Percentiles rank a stretch among this genome's conserved stretches.
These are phyloP conservation scores for Cladopsammia gracilis DNA, from an alignment of 64 coral and sea anemone species.

Conservation along the genomic window DNA sequence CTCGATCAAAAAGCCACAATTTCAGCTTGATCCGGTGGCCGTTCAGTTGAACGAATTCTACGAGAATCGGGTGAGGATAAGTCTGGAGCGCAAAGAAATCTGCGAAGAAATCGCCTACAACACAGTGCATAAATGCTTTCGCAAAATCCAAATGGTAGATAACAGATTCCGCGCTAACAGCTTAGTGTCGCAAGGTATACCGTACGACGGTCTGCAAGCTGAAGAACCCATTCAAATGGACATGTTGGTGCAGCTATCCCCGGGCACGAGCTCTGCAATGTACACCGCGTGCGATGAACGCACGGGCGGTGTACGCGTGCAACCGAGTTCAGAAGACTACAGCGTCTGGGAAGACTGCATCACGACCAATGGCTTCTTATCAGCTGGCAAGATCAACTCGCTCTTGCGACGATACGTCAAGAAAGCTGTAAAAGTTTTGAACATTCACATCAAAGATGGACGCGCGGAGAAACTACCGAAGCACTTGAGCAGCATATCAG, in stretches of 20 bases:
- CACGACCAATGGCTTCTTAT: constrained; percentile 88
- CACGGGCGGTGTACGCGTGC: constrained; percentile 76
- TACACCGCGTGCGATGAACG: constrained; percentile 80
- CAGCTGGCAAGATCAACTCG: constrained; percentile 87
- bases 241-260: constrained; percentile 92
- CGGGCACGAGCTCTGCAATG: constrained; percentile 86
- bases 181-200: constrained; percentile 93
- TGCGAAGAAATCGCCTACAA: constrained; percentile 98
- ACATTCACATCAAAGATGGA: constrained; percentile 90
- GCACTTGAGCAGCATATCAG: constrained; percentile 73
- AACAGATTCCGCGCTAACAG: constrained; percentile 96
- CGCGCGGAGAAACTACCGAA: constrained; percentile 88
- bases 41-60: constrained; percentile 90
- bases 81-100: constrained; percentile 97
- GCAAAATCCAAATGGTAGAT: constrained; percentile 95
- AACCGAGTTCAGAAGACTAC: constrained; percentile 76
- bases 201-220: constrained; percentile 92
- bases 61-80: constrained; percentile 92
- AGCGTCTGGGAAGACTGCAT: constrained; percentile 93
- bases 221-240: constrained; percentile 91
- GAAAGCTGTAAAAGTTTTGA: constrained; percentile 90
- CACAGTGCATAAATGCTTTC: constrained; percentile 83
- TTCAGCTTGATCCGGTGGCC: constrained; percentile 87
- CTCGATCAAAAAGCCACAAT: constrained; percentile 87
- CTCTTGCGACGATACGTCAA: constrained; percentile 91